Evolutionary conservation across 2,888 invertebrate genomes (phyloP), one percentile per base, ranked within the genome.

Genomic region (Thecophora atra): DNA sequence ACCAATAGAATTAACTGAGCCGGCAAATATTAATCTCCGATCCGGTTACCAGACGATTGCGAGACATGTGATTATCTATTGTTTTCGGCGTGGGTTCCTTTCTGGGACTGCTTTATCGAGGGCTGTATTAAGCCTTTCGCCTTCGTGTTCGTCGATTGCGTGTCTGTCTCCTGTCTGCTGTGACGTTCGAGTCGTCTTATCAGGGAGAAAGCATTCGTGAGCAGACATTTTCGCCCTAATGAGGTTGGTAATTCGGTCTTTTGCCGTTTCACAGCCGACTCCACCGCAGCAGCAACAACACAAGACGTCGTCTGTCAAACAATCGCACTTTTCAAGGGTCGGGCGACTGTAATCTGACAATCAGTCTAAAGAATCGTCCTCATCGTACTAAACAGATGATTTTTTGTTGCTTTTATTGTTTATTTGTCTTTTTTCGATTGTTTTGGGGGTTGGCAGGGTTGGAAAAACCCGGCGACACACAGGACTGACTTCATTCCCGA

Each of bases 311-410:
- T n/a, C 11, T 17, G 47, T 47, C 47, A 47, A 47, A 47, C 47
- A 47, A 17, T 19, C 47, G 17, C 13, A 26, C 44, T 17, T 64
- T 44, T 64, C 47, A 17, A 64, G 64, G 64, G 64, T 64, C 37
- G 37, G 37, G 37, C 37, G 26, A 64, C 47, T 64, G 64, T 64
- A 47, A 64, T 64, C 64, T 47, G 64, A 64, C 24, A 64, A 64
- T 47, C 64, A 47, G 64, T 47, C 26, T 17, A 47, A 44, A 64
- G 47, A 17, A 64, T 3, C 17, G 4, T 17, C 15, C 17, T 8
- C 60, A 30, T 30, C n/a, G 30, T 30, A 30, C 28, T 26, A 60
- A 56, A 60, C 60, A 26, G 26, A 30, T 60, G 60, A 60, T 60
- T 60, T 60, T 37, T 37, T 37, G 37, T 37, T 37, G 37, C 37